A percentile compares a stretch with the other conserved stretches of the same genome.
Conservation (phyloP, 2,113 vertebrate genomes). For the Salvelinus namaycush region DNA sequence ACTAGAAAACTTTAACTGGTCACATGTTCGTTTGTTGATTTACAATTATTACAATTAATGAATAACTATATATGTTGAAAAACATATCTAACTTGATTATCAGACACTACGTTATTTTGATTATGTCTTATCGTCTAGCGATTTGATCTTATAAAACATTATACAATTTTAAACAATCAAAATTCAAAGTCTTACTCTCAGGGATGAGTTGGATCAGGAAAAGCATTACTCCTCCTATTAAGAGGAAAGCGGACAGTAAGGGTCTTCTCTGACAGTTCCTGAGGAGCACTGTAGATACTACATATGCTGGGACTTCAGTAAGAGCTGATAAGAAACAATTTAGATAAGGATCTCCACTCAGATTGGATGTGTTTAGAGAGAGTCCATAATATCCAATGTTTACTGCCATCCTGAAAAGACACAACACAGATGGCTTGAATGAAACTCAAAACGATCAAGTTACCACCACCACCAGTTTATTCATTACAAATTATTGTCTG, state of each 20-base stretch:
- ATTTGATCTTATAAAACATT: too few relatives aligned
- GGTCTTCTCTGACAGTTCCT: constrained; percentile 74
- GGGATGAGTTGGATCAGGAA: constrained; percentile 89
- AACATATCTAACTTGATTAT: too few relatives aligned
- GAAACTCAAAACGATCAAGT: neutral
- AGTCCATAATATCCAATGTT: constrained; percentile 90
- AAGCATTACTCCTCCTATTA: constrained; percentile 87
- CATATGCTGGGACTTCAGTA: constrained; percentile 86
- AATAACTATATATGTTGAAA: too few relatives aligned
- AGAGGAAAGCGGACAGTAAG: constrained; percentile 80
- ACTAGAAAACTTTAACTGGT: too few relatives aligned
- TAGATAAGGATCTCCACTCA: constrained; percentile 85
- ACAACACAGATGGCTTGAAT: neutral
- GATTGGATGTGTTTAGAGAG: constrained; percentile 90
- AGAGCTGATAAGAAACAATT: constrained; percentile 87
- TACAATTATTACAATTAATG: too few relatives aligned
- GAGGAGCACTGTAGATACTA: constrained; percentile 82
- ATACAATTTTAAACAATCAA: constrained; percentile 6
- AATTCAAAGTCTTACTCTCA: constrained; percentile 65
- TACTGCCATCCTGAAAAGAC: constrained; percentile 67
- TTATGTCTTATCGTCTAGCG: too few relatives aligned
- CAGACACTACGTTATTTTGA: too few relatives aligned
- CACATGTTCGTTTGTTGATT: too few relatives aligned
- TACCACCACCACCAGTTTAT: neutral
- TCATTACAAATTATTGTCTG: too few relatives aligned